Evolutionary conservation across 2,888 invertebrate genomes (phyloP), one percentile per base, ranked within the genome.

Genomic region (Parnassius orleans): DNA sequence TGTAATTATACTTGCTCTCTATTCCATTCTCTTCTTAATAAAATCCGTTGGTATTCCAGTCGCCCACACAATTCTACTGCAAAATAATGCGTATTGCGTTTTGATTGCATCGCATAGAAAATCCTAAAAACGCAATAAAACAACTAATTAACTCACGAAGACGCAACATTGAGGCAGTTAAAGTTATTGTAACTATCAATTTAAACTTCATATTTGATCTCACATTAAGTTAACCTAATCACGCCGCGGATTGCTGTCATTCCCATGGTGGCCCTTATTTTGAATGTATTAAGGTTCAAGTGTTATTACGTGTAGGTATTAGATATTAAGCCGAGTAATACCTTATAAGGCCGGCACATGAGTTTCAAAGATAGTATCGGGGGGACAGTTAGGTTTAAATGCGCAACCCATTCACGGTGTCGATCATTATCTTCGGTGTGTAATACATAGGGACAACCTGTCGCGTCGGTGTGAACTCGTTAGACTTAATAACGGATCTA

Each of bases 371-470:
- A 51, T 51, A 24, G 24, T 51, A 51, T 51, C 51, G 51, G 19
- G 24, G 5, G 11, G 19, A 51, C 51, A 51, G 51, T 51, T 51
- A 51, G 51, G 10, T 51, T 24, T 51, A 3, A 51, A 24, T 51
- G 48, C 10, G 48, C 9, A n/a, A 7, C 48, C 48, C 48, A 48
- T 48, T 14, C 48, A 12, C 48, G 48, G 14, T 14, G 48, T 2
- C 9, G 48, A 48, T 48, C 48, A 48, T 48, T 48, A 48, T 48
- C 48, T n/a, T 14, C 10, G 48, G 14, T 48, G 48, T 46, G 12
- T 46, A 46, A 48, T 48, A 48, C 48, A 15, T 48, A 48, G 48
- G 48, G 48, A 48, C 48, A 14, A 48, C 48, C 48, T 48, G 48
- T 48, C 48, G 14, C 48, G 48, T 14, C 48, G 48, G 48, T 14